Percentiles rank a stretch among this genome's conserved stretches.
Evolutionary conservation across 2,888 invertebrate genomes (phyloP).

Genomic region (Strigamia maritima): DNA sequence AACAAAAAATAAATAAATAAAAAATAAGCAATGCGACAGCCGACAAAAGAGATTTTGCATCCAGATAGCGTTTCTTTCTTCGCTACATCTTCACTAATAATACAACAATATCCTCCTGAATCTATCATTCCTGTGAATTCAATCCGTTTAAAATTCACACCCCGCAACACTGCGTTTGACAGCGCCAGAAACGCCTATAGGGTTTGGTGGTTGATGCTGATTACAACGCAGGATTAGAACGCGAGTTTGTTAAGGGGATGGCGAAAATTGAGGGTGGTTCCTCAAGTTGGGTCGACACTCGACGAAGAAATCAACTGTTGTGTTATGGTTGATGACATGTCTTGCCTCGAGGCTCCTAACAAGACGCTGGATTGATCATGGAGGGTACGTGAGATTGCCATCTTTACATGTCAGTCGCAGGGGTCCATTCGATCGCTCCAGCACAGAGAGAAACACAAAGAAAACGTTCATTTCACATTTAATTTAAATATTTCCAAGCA

Average conservation of each 20-base stretch:
- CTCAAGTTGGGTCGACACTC: neutral
- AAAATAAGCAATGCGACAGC: neutral
- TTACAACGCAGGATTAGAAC: neutral
- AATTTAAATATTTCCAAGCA: too few species aligned
- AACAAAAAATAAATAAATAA: neutral
- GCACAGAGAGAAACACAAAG: neutral
- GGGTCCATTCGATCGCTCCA: neutral
- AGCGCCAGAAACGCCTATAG: conserved; percentile 1
- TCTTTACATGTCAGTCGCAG: neutral
- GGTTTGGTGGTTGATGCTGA: neutral
- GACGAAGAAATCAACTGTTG: conserved; percentile 17
- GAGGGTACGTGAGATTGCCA: neutral
- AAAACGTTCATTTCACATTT: too few species aligned
- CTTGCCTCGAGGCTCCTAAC: conserved; percentile 9
- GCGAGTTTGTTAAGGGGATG: neutral
- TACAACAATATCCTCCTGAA: too few species aligned
- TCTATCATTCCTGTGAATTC: too few species aligned
- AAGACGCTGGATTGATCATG: neutral
- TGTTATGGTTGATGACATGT: conserved; percentile 11
- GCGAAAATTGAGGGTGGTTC: neutral
- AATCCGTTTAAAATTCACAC: conserved; percentile 26
- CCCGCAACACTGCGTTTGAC: neutral
- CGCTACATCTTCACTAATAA: too few species aligned
- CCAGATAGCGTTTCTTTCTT: conserved; percentile 22
- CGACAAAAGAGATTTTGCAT: conserved; percentile 6